Evolutionary conservation across 1,140 invertebrate genomes (phyloP).

Genomic region (Nephotettix cincticeps): DNA sequence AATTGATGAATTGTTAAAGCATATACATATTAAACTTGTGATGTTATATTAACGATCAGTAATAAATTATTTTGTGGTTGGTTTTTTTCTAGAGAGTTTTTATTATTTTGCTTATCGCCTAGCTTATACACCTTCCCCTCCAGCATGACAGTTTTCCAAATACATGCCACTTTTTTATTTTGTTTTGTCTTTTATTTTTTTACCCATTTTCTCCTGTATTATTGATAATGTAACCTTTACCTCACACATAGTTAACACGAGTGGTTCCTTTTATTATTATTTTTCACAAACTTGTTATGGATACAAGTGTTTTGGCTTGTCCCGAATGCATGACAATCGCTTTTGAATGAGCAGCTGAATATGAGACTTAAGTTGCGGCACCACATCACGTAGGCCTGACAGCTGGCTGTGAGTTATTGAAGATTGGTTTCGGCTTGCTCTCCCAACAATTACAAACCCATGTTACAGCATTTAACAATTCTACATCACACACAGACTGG

Average conservation of each 20-base stretch:
- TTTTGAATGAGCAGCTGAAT: no score
- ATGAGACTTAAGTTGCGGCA: no score
- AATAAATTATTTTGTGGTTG: constrained; percentile 22
- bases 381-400: no score
- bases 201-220: neutral
- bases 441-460: no score
- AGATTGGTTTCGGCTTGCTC: no score
- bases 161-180: constrained; percentile 6
- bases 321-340: neutral
- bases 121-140: neutral
- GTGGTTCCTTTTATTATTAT: neutral
- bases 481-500: no score
- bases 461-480: no score
- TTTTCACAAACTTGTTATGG: neutral
- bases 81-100: constrained; percentile 4
- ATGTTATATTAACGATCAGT: constrained; percentile 18
- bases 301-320: neutral
- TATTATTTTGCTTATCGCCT: constrained; percentile 4
- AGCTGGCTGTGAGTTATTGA: no score
- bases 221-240: neutral
- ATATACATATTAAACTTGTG: constrained; percentile 8
- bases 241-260: neutral
- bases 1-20: constrained; percentile 13
- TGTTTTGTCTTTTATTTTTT: neutral
- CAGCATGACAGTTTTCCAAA: neutral